phyloP scores from a whole-genome alignment of 2,113 vertebrate genomes.

The Origma solitaria region DNA sequence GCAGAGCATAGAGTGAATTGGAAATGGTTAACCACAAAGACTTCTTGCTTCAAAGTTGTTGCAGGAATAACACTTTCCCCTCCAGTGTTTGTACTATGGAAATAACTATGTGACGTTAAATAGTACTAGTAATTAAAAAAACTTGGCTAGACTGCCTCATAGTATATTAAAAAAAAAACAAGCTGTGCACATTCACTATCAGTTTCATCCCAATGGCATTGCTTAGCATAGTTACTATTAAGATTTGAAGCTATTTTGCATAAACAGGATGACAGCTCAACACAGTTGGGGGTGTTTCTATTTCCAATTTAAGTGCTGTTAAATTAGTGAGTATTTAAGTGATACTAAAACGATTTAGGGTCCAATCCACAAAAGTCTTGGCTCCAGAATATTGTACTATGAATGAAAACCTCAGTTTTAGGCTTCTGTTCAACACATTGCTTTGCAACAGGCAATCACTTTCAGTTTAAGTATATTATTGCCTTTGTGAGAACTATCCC shows the following conservation, averaged over 20 bases:
- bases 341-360: conserved; percentile 57
- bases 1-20: neutral
- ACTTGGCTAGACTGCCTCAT: neutral
- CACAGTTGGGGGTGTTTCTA: conserved; percentile 40
- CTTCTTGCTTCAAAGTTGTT: conserved; percentile 48
- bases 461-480: neutral
- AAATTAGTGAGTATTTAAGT: conserved; percentile 66
- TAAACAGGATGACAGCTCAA: conserved; percentile 39
- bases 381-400: conserved; percentile 46
- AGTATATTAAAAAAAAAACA: neutral
- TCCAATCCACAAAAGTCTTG: conserved; percentile 56
- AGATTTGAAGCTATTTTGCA: conserved; percentile 40
- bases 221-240: neutral
- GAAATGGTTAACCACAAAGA: conserved; percentile 40
- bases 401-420: neutral
- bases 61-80: conserved; percentile 4
- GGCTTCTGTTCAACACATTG: neutral
- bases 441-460: neutral
- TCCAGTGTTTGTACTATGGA: neutral
- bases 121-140: conserved; percentile 55
- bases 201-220: neutral
- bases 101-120: conserved; percentile 27
- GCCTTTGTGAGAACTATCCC: neutral
- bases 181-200: neutral
- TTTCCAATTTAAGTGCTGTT: conserved; percentile 61